A percentile compares a stretch with the other conserved stretches of the same genome.
phyloP scores from a whole-genome alignment of 2,888 invertebrate genomes.

The Candidula unifasciata region DNA sequence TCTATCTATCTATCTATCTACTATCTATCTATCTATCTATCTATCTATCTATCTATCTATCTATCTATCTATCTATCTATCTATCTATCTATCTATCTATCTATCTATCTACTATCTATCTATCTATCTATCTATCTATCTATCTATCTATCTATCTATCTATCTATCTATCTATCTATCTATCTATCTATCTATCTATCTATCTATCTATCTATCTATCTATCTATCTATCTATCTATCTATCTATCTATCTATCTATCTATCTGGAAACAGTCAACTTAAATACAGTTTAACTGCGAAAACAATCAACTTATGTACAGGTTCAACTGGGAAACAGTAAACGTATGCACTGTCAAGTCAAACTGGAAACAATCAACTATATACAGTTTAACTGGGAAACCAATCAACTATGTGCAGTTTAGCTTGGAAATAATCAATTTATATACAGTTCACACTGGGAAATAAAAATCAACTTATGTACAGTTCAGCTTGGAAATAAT shows the following conservation, averaged over 20 bases:
- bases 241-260: background rate
- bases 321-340: too few relatives aligned
- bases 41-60: background rate
- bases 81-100: background rate
- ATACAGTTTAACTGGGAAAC: too few relatives aligned
- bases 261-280: background rate
- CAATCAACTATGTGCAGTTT: too few relatives aligned
- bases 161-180: background rate
- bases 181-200: background rate
- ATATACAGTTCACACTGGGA: too few relatives aligned
- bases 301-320: too few relatives aligned
- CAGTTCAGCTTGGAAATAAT: too few relatives aligned
- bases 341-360: too few relatives aligned
- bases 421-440: too few relatives aligned
- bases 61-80: background rate
- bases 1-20: background rate
- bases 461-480: too few relatives aligned
- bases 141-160: background rate
- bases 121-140: background rate
- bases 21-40: background rate
- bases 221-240: background rate
- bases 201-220: slow-evolving; percentile 8
- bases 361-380: too few relatives aligned
- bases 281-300: background rate
- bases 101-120: background rate